These are phyloP conservation scores for Pandemis corylana DNA, from an alignment of 2,888 invertebrate species.

Conservation along the genomic window DNA sequence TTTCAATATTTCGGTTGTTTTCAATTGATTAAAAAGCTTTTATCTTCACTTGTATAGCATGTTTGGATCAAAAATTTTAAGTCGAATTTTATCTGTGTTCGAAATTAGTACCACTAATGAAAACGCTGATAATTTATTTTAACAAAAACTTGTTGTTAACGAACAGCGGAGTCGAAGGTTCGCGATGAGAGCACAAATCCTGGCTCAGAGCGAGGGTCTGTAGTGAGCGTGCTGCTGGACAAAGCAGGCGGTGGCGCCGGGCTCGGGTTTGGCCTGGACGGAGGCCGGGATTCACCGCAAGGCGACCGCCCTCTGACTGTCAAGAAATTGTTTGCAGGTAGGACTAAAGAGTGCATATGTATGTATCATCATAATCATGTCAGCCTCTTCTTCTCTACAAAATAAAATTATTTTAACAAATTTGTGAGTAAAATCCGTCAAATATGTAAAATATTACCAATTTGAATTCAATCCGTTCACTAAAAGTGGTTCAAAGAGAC, in stretches of 20 bases:
- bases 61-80: too few species aligned
- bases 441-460: too few species aligned
- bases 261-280: slow-evolving; percentile 97
- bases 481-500: too few species aligned
- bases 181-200: slow-evolving; percentile 54
- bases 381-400: too few species aligned
- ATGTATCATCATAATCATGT: too few species aligned
- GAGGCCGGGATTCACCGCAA: slow-evolving; percentile 95
- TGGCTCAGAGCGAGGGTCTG: slow-evolving; percentile 55
- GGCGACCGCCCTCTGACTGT: slow-evolving; percentile 95
- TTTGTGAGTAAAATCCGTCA: too few species aligned
- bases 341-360: slow-evolving; percentile 37
- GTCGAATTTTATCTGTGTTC: too few species aligned
- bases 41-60: too few species aligned
- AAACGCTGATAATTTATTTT: not conserved
- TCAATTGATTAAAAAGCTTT: not conserved
- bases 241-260: slow-evolving; percentile 90
- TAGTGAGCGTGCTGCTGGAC: slow-evolving; percentile 79
- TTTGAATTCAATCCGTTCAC: too few species aligned
- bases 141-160: slow-evolving; percentile 15
- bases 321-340: slow-evolving; percentile 97
- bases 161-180: slow-evolving; percentile 77
- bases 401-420: too few species aligned
- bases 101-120: not conserved
- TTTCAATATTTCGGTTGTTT: not conserved